These are phyloP conservation scores for Boloria selene DNA, from an alignment of 2,888 invertebrate genomes.

Conservation along the genomic window DNA sequence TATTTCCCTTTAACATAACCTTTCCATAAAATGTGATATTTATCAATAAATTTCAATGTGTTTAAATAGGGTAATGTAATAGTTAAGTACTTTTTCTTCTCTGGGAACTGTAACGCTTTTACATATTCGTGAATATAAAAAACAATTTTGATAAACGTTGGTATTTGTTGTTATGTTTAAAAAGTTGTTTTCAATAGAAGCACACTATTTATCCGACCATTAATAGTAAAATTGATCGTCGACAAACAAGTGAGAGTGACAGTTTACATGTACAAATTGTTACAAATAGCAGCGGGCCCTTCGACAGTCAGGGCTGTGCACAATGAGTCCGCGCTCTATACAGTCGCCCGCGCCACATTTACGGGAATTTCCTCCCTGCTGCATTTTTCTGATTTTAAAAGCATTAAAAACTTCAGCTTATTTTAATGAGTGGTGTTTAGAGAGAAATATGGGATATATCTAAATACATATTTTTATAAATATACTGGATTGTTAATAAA, in stretches of 20 bases:
- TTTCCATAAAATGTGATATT: too few species aligned
- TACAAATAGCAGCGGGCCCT: slow-evolving; percentile 52
- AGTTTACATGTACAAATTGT: slow-evolving; percentile 55
- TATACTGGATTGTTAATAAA: neutral
- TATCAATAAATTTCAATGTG: too few species aligned
- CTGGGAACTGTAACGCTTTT: too few species aligned
- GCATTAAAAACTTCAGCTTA: slow-evolving; percentile 38
- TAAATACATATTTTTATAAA: slow-evolving; percentile 4
- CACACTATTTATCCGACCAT: neutral
- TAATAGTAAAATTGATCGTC: slow-evolving; percentile 23
- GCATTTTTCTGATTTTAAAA: slow-evolving; percentile 37
- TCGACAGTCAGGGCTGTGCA: slow-evolving; percentile 37
- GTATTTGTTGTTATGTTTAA: neutral
- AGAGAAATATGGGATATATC: slow-evolving; percentile 19
- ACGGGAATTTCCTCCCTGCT: slow-evolving; percentile 35
- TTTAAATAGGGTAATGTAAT: too few species aligned
- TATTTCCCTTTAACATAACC: too few species aligned
- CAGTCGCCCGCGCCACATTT: slow-evolving; percentile 31
- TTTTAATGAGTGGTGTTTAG: slow-evolving; percentile 33
- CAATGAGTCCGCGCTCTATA: slow-evolving; percentile 37
- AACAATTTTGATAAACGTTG: too few species aligned
- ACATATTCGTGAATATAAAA: too few species aligned
- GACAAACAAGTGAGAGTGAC: slow-evolving; percentile 25
- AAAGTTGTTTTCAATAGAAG: neutral
- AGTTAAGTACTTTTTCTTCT: too few species aligned